These are phyloP conservation scores for Leptodirus hochenwartii DNA, from an alignment of 2,888 invertebrate genomes.

Conservation along the genomic window DNA sequence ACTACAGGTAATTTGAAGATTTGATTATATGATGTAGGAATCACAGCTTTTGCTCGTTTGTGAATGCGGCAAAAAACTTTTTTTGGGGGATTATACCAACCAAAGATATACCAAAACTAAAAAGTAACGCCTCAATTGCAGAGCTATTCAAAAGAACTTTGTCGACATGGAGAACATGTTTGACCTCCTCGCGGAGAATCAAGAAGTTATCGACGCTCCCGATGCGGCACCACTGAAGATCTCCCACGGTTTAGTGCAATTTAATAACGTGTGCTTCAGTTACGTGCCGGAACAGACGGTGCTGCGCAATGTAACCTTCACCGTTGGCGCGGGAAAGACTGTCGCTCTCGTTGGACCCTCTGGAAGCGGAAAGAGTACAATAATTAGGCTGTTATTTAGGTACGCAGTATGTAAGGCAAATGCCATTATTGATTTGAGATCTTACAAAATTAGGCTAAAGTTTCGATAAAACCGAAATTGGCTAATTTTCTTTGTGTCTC, in stretches of 20 bases:
- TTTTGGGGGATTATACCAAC: too few relatives aligned
- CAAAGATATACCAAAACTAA: too few relatives aligned
- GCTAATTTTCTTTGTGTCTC: too few relatives aligned
- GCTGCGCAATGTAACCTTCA: slow-evolving; percentile 59
- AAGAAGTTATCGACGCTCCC: slow-evolving; percentile 71
- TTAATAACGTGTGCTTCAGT: slow-evolving; percentile 76
- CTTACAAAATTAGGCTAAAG: too few relatives aligned
- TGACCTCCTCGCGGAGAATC: slow-evolving; percentile 71
- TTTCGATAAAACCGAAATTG: too few relatives aligned
- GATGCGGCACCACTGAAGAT: slow-evolving; percentile 55
- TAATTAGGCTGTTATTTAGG: slow-evolving; percentile 87
- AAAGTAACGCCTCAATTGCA: slow-evolving; percentile 22
- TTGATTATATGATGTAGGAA: too few relatives aligned
- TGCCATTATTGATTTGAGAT: too few relatives aligned
- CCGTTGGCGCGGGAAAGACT: slow-evolving; percentile 68
- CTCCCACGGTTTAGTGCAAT: slow-evolving; percentile 62
- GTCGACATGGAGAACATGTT: slow-evolving; percentile 99
- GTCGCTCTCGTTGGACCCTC: slow-evolving; percentile 77
- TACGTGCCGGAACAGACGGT: slow-evolving; percentile 66
- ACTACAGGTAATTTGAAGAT: slow-evolving; percentile 84
- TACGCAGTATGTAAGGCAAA: too few relatives aligned
- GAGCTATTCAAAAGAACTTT: slow-evolving; percentile 93
- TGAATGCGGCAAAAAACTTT: too few relatives aligned
- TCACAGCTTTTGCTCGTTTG: slow-evolving; percentile 9
- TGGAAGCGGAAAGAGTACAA: slow-evolving; percentile 90